These are phyloP conservation scores for Ascaphus truei DNA, from an alignment of 2,113 vertebrate species.

Conservation along the genomic window DNA sequence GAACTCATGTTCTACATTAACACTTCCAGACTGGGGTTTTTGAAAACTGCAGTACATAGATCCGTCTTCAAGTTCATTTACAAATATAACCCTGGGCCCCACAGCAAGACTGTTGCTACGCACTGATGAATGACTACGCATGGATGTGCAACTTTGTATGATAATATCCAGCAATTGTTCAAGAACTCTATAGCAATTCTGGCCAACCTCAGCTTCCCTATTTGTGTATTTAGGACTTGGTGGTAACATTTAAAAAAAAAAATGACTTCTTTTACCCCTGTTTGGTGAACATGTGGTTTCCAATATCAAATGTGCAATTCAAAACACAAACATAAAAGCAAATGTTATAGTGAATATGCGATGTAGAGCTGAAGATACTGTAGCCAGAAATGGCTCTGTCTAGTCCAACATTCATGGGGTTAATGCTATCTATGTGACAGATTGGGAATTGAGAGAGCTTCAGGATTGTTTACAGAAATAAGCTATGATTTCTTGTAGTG, in stretches of 20 bases:
- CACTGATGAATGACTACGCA: constrained; percentile 60
- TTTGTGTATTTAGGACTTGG: constrained; percentile 69
- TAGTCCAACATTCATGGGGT: not conserved
- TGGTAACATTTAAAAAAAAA: constrained; percentile 64
- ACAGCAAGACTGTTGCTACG: constrained; percentile 56
- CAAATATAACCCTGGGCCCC: constrained; percentile 47
- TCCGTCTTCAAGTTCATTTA: constrained; percentile 54
- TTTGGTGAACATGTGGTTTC: constrained; percentile 83
- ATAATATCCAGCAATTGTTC: constrained; percentile 53
- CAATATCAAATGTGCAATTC: constrained; percentile 76
- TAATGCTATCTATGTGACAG: not conserved
- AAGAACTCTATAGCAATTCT: constrained; percentile 50
- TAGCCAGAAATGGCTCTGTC: constrained; percentile 1
- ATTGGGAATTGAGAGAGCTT: constrained; percentile 63
- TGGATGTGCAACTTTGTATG: constrained; percentile 63
- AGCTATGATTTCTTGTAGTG: constrained; percentile 42
- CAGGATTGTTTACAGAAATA: constrained; percentile 49
- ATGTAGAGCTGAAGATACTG: not conserved
- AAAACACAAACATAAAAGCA: constrained; percentile 36
- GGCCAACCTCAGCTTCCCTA: constrained; percentile 62
- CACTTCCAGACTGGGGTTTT: constrained; percentile 63
- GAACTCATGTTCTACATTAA: constrained; percentile 52
- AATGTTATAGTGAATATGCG: not conserved
- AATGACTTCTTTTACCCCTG: constrained; percentile 69
- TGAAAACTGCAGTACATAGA: constrained; percentile 54